Conservation (phyloP, 1,140 invertebrate species). For the Adoxophyes honmai region DNA sequence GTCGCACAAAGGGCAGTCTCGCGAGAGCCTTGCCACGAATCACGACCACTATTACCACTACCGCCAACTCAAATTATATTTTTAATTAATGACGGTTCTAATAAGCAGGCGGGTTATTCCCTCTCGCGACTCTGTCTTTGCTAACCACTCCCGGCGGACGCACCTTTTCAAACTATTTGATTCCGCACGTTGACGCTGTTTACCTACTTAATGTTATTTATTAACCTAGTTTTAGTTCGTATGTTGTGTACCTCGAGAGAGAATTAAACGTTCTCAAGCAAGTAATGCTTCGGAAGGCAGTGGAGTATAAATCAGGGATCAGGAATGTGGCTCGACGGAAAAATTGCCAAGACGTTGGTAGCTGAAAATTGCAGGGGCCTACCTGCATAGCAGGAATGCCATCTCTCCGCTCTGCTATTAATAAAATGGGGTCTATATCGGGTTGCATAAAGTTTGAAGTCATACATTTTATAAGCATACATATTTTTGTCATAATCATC, state of each 20-base stretch:
- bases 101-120: slow-evolving; percentile 13
- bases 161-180: slow-evolving; percentile 4
- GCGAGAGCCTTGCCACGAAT: slow-evolving; percentile 10
- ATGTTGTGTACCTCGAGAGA: neutral
- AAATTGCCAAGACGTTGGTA: neutral
- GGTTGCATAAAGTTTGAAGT: too few species aligned
- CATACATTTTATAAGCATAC: too few species aligned
- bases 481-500: too few species aligned
- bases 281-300: neutral
- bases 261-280: slow-evolving; percentile 1
- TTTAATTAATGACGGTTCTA: slow-evolving; percentile 13
- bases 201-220: slow-evolving; percentile 4
- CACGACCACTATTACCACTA: slow-evolving; percentile 14
- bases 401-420: neutral
- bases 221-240: neutral
- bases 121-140: neutral
- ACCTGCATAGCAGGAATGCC: neutral
- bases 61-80: slow-evolving; percentile 12
- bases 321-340: neutral
- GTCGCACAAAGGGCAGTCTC: slow-evolving; percentile 14
- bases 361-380: neutral
- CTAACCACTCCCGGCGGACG: neutral
- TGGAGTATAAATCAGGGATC: neutral
- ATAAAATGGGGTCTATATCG: too few species aligned
- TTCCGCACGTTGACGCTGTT: neutral